Percentiles rank a stretch among this genome's conserved stretches.
Evolutionary conservation across 2,888 invertebrate genomes (phyloP).

Genomic region (Patella ulyssiponensis): DNA sequence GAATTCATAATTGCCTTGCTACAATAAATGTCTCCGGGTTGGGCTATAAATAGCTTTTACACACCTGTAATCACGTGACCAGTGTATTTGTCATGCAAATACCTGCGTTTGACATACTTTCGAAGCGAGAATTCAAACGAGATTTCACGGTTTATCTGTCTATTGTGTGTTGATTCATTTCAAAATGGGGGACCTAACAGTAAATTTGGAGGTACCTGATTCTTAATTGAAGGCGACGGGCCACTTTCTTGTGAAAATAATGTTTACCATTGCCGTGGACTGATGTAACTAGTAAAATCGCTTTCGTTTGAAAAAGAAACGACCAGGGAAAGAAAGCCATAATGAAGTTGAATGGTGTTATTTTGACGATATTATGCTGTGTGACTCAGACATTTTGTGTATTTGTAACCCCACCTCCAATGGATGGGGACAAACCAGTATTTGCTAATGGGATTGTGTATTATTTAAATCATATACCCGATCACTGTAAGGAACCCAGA

Average conservation of each 20-base stretch:
- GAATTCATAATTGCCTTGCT: no score
- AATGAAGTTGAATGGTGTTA: not conserved
- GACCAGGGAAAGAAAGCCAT: not conserved
- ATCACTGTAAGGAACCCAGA: conserved; percentile 50
- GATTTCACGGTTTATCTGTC: conserved; percentile 20
- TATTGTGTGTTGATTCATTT: not conserved
- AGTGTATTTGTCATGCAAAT: conserved; percentile 1
- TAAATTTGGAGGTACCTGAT: not conserved
- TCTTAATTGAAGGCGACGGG: no score
- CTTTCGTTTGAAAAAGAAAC: not conserved
- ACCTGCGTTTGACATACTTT: conserved; percentile 16
- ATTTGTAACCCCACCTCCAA: conserved; percentile 52
- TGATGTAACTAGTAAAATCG: not conserved
- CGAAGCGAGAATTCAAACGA: conserved; percentile 37
- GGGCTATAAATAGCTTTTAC: no score
- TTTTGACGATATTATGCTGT: not conserved
- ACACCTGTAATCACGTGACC: no score
- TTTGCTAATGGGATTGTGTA: conserved; percentile 59
- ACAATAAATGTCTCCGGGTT: no score
- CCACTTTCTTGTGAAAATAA: no score
- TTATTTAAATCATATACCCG: conserved; percentile 50
- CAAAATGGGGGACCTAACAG: conserved; percentile 1
- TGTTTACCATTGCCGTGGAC: not conserved
- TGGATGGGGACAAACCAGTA: conserved; percentile 47
- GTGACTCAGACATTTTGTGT: not conserved